A percentile compares a stretch with the other conserved stretches of the same genome.
phyloP scores from a whole-genome alignment of 1,140 invertebrate species.

The Eupeodes corollae region DNA sequence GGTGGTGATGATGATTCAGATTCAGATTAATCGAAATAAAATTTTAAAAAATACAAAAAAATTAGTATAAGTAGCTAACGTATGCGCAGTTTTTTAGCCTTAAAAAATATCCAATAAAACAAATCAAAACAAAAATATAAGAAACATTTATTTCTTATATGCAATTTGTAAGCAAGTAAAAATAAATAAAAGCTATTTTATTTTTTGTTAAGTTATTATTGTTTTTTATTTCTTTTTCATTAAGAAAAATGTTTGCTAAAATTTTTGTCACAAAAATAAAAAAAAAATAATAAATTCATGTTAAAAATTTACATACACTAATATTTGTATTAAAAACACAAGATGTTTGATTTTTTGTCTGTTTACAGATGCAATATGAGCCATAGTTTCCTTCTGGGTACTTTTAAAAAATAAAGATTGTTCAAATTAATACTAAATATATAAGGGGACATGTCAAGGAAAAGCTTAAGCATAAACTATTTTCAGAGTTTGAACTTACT shows the following conservation, averaged over 20 bases:
- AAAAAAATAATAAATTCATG: no score
- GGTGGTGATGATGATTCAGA: constrained; percentile 38
- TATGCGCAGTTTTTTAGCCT: neutral
- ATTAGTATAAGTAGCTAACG: neutral
- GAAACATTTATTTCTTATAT: constrained; percentile 22
- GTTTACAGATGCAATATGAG: no score
- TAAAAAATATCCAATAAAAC: constrained; percentile 1
- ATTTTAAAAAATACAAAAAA: neutral
- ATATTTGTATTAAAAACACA: no score
- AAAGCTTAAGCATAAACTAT: no score
- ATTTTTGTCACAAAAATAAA: neutral
- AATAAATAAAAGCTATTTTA: constrained; percentile 25
- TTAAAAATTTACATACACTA: no score
- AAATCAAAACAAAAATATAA: constrained; percentile 7
- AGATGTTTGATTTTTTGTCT: no score
- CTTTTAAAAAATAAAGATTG: no score
- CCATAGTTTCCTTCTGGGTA: no score
- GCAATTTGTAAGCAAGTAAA: constrained; percentile 31
- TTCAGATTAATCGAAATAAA: constrained; percentile 15
- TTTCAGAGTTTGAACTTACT: no score
- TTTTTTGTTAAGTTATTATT: constrained; percentile 8
- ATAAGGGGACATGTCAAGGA: no score
- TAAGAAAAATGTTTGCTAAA: constrained; percentile 11
- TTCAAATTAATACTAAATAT: no score
- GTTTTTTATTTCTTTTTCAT: neutral